phyloP scores from a whole-genome alignment of 2,113 vertebrate species.

The Panthera tigris region DNA sequence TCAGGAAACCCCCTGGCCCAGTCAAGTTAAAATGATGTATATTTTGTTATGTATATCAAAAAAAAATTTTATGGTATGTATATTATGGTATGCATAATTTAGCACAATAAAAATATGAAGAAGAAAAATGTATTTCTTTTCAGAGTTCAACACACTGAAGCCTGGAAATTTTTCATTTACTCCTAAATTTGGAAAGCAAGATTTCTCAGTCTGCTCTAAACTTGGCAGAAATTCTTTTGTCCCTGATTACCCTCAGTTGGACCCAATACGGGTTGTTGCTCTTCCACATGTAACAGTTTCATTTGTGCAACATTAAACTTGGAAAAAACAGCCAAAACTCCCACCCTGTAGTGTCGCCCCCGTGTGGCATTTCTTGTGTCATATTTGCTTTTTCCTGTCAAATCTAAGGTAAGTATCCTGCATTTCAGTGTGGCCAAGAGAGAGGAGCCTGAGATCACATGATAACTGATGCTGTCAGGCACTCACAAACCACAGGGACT shows the following conservation, averaged over 20 bases:
- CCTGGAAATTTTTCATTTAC: not conserved
- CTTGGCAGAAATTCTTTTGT: not conserved
- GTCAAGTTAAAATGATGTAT: not conserved
- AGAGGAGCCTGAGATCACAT: not conserved
- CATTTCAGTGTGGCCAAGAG: not conserved
- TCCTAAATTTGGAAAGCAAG: constrained; percentile 6
- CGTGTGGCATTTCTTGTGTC: not conserved
- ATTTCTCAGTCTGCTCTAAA: not conserved
- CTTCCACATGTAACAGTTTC: not conserved
- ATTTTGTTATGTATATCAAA: not conserved
- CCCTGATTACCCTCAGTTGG: not conserved
- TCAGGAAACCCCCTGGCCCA: not conserved
- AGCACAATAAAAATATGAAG: not conserved
- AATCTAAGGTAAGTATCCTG: not conserved
- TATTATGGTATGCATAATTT: not conserved
- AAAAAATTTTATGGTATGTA: not conserved
- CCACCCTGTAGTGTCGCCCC: not conserved
- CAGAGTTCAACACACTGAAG: not conserved
- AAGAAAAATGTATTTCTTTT: not conserved
- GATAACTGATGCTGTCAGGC: too few species aligned
- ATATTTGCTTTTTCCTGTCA: not conserved
- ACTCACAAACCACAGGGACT: not conserved
- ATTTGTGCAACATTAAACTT: not conserved
- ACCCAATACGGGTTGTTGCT: not conserved
- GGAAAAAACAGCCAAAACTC: not conserved